Conservation (phyloP, 2,888 invertebrate genomes). For the Rutpela maculata region DNA sequence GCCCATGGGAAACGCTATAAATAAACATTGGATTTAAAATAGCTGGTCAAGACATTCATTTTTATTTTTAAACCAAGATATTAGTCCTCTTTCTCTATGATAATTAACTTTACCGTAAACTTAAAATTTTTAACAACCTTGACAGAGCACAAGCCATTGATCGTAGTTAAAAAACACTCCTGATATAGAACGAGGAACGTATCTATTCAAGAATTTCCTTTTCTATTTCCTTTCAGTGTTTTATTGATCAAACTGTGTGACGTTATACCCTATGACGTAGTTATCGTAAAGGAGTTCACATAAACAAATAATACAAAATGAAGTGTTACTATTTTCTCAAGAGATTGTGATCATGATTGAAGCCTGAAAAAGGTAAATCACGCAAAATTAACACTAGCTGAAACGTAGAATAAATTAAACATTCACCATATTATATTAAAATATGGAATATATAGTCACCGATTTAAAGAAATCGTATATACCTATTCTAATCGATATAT, state of each 20-base stretch:
- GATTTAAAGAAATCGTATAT: background rate
- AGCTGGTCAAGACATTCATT: too few species aligned
- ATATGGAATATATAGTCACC: background rate
- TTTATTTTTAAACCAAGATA: too few species aligned
- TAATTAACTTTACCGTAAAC: background rate
- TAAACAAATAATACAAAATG: constrained; percentile 19
- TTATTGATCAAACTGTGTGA: constrained; percentile 52
- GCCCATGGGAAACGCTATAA: too few species aligned
- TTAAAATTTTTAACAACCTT: constrained; percentile 4
- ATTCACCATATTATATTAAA: background rate
- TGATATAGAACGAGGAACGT: constrained; percentile 12
- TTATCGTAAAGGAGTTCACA: background rate
- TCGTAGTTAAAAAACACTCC: background rate
- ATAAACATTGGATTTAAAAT: too few species aligned
- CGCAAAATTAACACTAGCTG: background rate
- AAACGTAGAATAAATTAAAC: background rate
- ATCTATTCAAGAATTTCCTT: constrained; percentile 17
- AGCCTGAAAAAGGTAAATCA: background rate
- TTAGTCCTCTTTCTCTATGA: too few species aligned
- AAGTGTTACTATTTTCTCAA: background rate
- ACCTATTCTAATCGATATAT: background rate
- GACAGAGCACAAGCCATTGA: constrained; percentile 8
- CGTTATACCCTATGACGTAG: constrained; percentile 32
- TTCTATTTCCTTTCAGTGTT: constrained; percentile 14
- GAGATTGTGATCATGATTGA: background rate